A percentile compares a stretch with the other conserved stretches of the same genome.
These are phyloP conservation scores for Scaptomyza tumidula DNA, from an alignment of 2,888 invertebrate species.

Conservation along the genomic window DNA sequence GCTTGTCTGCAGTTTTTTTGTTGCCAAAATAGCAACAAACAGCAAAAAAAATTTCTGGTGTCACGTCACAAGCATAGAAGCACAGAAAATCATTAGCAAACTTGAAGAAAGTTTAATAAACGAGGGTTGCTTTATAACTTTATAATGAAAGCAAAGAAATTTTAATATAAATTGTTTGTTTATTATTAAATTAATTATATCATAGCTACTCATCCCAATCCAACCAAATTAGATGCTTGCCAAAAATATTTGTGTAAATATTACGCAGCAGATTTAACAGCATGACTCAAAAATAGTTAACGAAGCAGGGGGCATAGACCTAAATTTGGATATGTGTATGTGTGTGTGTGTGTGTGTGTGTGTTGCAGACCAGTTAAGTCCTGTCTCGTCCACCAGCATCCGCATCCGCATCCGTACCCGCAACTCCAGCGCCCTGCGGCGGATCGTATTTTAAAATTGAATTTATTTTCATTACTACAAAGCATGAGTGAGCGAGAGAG, in stretches of 20 bases:
- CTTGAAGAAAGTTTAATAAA: constrained; percentile 1
- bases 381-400: constrained; percentile 21
- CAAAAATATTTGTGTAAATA: constrained; percentile 6
- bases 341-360: constrained; percentile 4
- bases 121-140: not conserved
- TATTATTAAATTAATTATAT: constrained; percentile 1
- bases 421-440: constrained; percentile 33
- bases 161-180: not conserved
- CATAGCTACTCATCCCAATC: not conserved
- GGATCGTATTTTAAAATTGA: constrained; percentile 64
- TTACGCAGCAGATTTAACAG: constrained; percentile 21
- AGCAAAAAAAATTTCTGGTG: constrained; percentile 16
- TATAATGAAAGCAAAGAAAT: not conserved
- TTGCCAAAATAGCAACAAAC: constrained; percentile 8
- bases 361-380: constrained; percentile 23
- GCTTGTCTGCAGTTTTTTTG: constrained; percentile 1
- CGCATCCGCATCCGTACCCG: constrained; percentile 12
- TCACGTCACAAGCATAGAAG: constrained; percentile 32
- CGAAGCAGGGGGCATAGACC: not conserved
- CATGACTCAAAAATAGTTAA: constrained; percentile 53
- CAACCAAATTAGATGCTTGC: constrained; percentile 6
- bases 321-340: constrained; percentile 8
- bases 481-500: not conserved
- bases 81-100: constrained; percentile 36
- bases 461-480: constrained; percentile 67